Conservation (phyloP, 1,140 invertebrate genomes). For the Drosophila kikkawai region DNA sequence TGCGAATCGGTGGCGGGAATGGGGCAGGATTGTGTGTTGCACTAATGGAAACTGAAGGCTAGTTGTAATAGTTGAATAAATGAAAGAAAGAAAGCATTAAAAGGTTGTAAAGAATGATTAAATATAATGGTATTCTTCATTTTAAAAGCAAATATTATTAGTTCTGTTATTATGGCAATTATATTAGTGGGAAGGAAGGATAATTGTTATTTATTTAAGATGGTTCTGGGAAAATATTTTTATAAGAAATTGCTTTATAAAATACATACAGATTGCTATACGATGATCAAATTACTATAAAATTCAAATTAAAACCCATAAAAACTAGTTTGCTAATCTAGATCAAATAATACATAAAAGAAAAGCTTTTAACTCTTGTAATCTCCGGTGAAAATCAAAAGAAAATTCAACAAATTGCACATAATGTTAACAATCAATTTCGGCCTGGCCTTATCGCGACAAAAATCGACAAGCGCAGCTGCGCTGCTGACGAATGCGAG, state of each 20-base stretch:
- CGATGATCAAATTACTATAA: not conserved
- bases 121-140: not conserved
- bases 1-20: conserved; percentile 12
- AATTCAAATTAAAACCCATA: not conserved
- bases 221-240: not conserved
- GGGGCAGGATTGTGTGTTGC: conserved; percentile 1
- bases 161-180: not conserved
- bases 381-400: conserved; percentile 65
- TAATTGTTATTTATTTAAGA: not conserved
- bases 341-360: too few species aligned
- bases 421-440: conserved; percentile 79
- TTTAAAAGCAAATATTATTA: not conserved
- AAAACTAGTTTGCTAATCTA: not conserved
- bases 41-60: conserved; percentile 7
- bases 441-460: conserved; percentile 35
- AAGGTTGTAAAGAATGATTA: not conserved
- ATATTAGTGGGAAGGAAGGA: not conserved
- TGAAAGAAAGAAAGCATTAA: conserved; percentile 39
- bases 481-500: conserved; percentile 36
- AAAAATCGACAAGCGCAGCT: conserved; percentile 29
- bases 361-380: conserved; percentile 13
- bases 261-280: not conserved
- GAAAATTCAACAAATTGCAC: conserved; percentile 62
- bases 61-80: conserved; percentile 20
- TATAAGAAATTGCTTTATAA: too few species aligned